Conservation (phyloP, 2,113 vertebrate genomes). For the Murina feae region DNA sequence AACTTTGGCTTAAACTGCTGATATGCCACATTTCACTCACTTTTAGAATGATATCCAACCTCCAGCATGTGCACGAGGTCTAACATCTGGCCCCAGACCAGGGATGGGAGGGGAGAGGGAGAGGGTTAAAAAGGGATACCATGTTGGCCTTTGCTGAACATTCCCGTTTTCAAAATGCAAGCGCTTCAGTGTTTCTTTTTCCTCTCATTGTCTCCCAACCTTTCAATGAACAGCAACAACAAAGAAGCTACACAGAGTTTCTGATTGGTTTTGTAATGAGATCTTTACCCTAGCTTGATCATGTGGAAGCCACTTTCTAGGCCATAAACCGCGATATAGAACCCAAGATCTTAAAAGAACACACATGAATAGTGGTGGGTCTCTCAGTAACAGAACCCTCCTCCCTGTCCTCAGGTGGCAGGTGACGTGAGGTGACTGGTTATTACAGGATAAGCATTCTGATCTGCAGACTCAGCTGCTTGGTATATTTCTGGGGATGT, state of each 20-base stretch:
- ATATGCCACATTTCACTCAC: neutral
- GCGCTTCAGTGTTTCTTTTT: neutral
- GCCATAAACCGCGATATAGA: neutral
- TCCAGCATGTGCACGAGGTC: no score
- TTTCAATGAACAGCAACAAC: neutral
- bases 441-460: neutral
- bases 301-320: constrained; percentile 31
- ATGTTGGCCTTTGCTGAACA: neutral
- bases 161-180: neutral
- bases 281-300: constrained; percentile 32
- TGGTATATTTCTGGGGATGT: neutral
- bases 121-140: neutral
- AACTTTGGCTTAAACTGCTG: neutral
- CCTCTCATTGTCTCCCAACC: neutral
- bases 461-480: constrained; percentile 24
- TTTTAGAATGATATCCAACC: neutral
- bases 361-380: neutral
- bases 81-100: neutral
- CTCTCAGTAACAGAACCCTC: neutral
- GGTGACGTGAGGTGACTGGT: neutral
- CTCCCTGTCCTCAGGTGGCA: neutral
- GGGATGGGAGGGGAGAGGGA: neutral
- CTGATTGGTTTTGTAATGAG: constrained; percentile 54
- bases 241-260: neutral
- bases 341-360: neutral